Conservation (phyloP, 2,113 vertebrate species). For the Vulpes lagopus region DNA sequence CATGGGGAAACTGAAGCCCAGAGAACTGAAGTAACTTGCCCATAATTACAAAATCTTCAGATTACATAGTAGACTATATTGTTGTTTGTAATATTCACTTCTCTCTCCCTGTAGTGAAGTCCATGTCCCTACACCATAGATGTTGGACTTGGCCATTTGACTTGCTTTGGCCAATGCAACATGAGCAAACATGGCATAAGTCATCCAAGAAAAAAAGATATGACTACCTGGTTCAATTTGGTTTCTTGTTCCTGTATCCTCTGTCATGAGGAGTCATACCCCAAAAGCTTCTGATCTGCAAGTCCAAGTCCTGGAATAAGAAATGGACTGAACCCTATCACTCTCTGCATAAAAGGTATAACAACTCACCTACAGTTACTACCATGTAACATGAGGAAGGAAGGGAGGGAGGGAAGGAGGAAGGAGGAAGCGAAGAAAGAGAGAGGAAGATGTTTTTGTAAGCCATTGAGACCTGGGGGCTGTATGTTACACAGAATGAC, state of each 20-base stretch:
- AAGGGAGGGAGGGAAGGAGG: too few species aligned
- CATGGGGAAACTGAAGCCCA: background rate
- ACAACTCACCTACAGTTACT: background rate
- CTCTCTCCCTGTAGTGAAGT: background rate
- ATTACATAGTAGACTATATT: background rate
- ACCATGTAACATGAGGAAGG: background rate
- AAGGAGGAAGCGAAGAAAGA: background rate
- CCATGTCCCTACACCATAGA: background rate
- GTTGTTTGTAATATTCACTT: constrained; percentile 12
- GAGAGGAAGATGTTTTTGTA: background rate
- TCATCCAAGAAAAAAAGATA: background rate
- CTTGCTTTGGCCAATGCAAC: background rate
- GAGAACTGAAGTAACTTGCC: background rate
- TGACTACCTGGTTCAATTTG: background rate
- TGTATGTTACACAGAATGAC: background rate
- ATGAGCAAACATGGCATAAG: background rate
- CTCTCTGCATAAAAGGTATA: background rate
- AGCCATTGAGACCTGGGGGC: background rate
- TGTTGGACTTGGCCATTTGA: background rate
- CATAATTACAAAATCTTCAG: constrained; percentile 33
- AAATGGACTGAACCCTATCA: background rate
- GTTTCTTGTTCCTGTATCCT: background rate
- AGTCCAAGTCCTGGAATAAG: background rate
- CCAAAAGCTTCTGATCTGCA: background rate
- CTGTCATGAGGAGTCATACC: background rate